These are phyloP conservation scores for Cremastinae sp. DNA, from an alignment of 2,888 invertebrate species.

Conservation along the genomic window DNA sequence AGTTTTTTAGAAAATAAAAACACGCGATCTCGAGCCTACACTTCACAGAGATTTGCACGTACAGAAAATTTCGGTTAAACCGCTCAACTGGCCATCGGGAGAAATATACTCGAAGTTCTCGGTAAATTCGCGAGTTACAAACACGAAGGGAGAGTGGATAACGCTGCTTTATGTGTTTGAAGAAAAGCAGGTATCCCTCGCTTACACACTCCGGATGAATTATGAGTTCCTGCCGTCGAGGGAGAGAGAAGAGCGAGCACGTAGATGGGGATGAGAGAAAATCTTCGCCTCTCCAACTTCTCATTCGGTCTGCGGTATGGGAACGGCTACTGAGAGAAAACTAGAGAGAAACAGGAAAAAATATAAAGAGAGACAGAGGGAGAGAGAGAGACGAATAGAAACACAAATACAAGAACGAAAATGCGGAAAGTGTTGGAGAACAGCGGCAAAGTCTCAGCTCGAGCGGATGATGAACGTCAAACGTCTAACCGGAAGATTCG, in stretches of 20 bases:
- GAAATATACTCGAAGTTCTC: conserved; percentile 50
- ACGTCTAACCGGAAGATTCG: conserved; percentile 52
- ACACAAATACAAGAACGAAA: conserved; percentile 48
- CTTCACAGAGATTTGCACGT: too few relatives aligned
- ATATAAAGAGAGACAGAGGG: conserved; percentile 31
- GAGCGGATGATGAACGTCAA: conserved; percentile 54
- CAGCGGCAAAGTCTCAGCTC: conserved; percentile 47
- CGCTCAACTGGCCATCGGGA: too few relatives aligned
- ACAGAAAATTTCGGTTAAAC: too few relatives aligned
- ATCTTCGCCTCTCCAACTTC: conserved; percentile 48
- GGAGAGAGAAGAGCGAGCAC: conserved; percentile 42
- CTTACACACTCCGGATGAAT: conserved; percentile 60
- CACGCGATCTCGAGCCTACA: too few relatives aligned
- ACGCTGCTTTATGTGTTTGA: conserved; percentile 61
- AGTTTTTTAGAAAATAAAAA: too few relatives aligned
- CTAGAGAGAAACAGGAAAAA: background rate
- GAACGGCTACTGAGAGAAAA: too few relatives aligned
- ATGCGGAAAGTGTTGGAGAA: conserved; percentile 46
- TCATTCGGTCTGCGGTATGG: conserved; percentile 18
- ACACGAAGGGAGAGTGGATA: conserved; percentile 52
- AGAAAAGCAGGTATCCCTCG: conserved; percentile 49
- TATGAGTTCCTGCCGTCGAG: conserved; percentile 53
- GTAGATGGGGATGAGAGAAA: conserved; percentile 48
- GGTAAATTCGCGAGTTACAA: conserved; percentile 29
- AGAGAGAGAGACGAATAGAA: conserved; percentile 38